phyloP scores from a whole-genome alignment of 2,113 vertebrate genomes.

The Sakesphorus luctuosus region DNA sequence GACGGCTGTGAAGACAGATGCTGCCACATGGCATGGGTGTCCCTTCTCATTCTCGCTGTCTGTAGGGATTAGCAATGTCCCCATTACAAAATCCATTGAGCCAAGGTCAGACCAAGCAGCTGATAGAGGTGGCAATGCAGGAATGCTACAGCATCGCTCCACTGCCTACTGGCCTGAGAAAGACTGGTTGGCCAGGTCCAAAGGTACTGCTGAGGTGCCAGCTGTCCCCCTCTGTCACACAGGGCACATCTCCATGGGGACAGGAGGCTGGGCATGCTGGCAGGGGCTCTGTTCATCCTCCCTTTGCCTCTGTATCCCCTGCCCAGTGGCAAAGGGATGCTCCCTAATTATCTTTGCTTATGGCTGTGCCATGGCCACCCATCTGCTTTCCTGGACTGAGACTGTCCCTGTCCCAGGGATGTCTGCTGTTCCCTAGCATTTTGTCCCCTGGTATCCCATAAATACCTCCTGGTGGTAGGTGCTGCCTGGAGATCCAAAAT shows the following conservation, averaged over 20 bases:
- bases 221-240: background rate
- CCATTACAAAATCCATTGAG: background rate
- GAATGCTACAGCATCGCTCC: background rate
- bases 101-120: conserved; percentile 27
- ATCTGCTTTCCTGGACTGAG: background rate
- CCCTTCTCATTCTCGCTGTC: background rate
- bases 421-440: background rate
- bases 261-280: rapidly evolving
- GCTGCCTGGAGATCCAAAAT: background rate
- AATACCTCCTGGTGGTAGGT: background rate
- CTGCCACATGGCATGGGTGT: background rate
- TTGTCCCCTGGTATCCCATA: rapidly evolving
- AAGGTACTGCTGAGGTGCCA: conserved; percentile 6
- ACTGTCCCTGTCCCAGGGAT: background rate
- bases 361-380: rapidly evolving
- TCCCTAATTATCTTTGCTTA: rapidly evolving
- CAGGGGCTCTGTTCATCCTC: background rate
- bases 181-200: conserved; percentile 29
- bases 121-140: background rate
- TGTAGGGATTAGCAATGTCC: conserved; percentile 52
- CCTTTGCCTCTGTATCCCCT: background rate
- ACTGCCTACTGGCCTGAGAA: conserved; percentile 14
- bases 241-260: rapidly evolving
- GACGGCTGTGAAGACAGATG: rapidly evolving
- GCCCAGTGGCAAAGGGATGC: background rate